Base-by-base conservation (phyloP, 2,113 vertebrate species). In the Saguinus midas region DNA sequence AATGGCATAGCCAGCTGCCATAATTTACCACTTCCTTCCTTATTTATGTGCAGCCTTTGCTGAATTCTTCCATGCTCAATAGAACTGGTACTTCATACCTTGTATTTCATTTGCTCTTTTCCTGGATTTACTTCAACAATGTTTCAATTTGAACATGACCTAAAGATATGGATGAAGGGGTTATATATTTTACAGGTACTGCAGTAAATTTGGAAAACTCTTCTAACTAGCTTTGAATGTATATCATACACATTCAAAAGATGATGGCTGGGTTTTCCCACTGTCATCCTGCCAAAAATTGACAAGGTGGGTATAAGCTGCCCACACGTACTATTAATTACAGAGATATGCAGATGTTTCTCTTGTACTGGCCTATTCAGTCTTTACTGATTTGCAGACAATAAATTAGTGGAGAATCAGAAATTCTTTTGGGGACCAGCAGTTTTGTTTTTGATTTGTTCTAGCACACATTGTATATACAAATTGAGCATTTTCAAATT, bases 41-140 rank as follows among this genome's bases (percentile, higher is more conserved):
- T 35, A 40, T 87, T 95, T 57, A 37, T 35, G 83, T 23, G 43
- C 11, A 45, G 25, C 17, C 5, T 35, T 70, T 86, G 66, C 23
- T 40, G 7, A 61, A 87, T 37, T 90, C 48, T 93, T 76, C 80
- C 48, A 68, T 29, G 52, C 27, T 61, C 12, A 48, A 52, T 0
- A 37, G 48, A 50, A 84, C 7, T 48, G 16, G n/a, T 52, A 37
- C 40, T 79, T 66, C 40, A 40, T 52, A 48, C 9, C 14, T 94
- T 79, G 14, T 78, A 81, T 95, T 93, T 92, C 91, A 86, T 58
- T 50, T 48, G 37, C 72, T 87, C 11, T 57, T 90, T 95, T 87
- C 70, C 48, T 91, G 89, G 83, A 96, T 83, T 87, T 81, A 68
- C 57, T 94, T 93, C 89, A 95, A 75, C 27, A 84, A 40, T 73